Evolutionary conservation across 2,113 vertebrate species (phyloP).

Genomic region (Pygoscelis antarcticus): DNA sequence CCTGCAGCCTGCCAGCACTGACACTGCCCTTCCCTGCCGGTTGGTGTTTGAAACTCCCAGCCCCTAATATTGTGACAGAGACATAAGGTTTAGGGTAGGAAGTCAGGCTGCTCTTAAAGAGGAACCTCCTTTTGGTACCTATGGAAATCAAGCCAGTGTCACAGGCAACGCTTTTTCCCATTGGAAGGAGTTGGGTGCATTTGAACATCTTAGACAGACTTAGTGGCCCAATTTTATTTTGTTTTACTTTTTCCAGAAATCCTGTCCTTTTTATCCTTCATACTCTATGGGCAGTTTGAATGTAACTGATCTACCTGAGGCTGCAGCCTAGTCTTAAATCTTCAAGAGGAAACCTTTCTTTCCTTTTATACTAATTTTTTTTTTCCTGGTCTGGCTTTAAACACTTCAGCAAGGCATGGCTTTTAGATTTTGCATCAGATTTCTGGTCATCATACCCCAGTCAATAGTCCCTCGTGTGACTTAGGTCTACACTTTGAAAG

Average conservation of each 20-base stretch:
- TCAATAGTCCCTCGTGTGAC: background rate
- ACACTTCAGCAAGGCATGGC: background rate
- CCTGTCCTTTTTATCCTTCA: background rate
- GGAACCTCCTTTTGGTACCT: background rate
- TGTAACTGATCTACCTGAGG: background rate
- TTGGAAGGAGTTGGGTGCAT: background rate
- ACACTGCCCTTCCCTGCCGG: background rate
- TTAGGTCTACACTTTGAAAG: fast-evolving
- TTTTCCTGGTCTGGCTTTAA: background rate
- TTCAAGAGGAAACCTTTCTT: background rate
- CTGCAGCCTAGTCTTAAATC: background rate
- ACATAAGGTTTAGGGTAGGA: background rate
- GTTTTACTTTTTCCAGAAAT: background rate
- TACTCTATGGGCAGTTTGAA: background rate
- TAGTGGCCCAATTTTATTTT: background rate
- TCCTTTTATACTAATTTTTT: background rate
- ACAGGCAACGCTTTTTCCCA: background rate
- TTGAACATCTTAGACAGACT: background rate
- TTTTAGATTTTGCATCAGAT: background rate
- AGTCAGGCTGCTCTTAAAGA: background rate
- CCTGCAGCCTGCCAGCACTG: background rate
- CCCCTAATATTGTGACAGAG: background rate
- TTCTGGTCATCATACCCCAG: background rate
- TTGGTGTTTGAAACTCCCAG: background rate
- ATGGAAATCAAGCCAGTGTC: background rate